Evolutionary conservation across 2,113 vertebrate genomes (phyloP).

Genomic region (Microcebus ravelobensis): DNA sequence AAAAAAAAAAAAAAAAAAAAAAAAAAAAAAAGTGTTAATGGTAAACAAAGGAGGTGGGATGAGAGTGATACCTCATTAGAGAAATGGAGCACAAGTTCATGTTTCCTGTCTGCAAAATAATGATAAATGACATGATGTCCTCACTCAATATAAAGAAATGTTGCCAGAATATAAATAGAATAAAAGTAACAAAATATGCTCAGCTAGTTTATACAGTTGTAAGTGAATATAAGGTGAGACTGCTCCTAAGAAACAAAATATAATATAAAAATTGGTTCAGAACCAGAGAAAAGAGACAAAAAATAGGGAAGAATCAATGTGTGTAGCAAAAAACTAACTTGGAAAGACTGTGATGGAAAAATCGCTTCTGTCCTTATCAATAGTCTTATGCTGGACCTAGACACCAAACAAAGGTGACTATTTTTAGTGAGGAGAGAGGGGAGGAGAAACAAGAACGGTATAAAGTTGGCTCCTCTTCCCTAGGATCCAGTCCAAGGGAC

Average conservation of each 20-base stretch:
- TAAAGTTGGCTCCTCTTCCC: constrained; percentile 59
- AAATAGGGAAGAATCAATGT: background rate
- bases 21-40: too few species aligned
- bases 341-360: constrained; percentile 66
- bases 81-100: background rate
- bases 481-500: constrained; percentile 61
- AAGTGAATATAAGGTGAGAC: background rate
- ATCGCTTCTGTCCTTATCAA: constrained; percentile 63
- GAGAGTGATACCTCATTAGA: background rate
- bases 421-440: constrained; percentile 68
- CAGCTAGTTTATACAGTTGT: background rate
- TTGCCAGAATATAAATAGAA: background rate
- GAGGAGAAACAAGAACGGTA: constrained; percentile 42
- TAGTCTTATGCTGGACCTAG: background rate
- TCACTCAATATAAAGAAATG: background rate
- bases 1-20: too few species aligned
- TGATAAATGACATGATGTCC: background rate
- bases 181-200: background rate
- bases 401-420: constrained; percentile 54
- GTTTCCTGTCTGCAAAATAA: background rate
- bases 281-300: constrained; percentile 44
- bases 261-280: background rate
- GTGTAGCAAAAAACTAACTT: constrained; percentile 16
- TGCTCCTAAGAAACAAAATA: constrained; percentile 14
- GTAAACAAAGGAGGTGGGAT: background rate